Evolutionary conservation across 1,140 invertebrate species (phyloP), one percentile per base, ranked within the genome.

Genomic region (Akabosia matsudoensis): DNA sequence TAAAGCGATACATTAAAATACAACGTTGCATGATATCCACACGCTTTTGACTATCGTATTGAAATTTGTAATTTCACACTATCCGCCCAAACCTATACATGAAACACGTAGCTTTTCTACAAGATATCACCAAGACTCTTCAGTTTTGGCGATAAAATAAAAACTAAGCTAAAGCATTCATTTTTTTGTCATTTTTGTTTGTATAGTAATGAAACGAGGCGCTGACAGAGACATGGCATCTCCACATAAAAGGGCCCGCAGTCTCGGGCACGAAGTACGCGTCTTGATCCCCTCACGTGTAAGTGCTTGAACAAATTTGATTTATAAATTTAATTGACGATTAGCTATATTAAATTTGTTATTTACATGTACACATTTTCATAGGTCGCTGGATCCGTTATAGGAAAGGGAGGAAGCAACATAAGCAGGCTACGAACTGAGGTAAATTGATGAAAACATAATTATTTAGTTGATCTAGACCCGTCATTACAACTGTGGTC

Each of bases 381-480:
- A 56, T 81, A 88, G 88, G 86, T 87, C 84, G 96, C 95, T 82
- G 95, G 96, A 76, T 96, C 95, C 74, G 95, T 98, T 83, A 98
- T 98, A 85, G 96, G 96, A 74, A 97, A 97, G 87, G 94, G 92
- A 81, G 96, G 96, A 77, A 90, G 91, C 83, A 97, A 97, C 87
- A 97, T 97, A 83, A 95, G 95, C 80, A 92, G 94, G 84, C 89
- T 97, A 75, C 90, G 96, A 82, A 92, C 89, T 86, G 91, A 97
- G 91, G 96, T 98, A 90, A 92, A 34, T 72, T n/a, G n/a, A 3
- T 7, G n/a, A 7, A 45, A 7, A 13, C 28, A 24, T 67, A 2
- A 22, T 30, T 24, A 31, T 30, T 34, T 26, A 7, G 34, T 34
- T 34, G 37, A 7, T 37, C 4, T 2, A 72, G 14, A 72, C 13